Conservation (phyloP, 2,113 vertebrate species). For the Myxocyprinus asiaticus region DNA sequence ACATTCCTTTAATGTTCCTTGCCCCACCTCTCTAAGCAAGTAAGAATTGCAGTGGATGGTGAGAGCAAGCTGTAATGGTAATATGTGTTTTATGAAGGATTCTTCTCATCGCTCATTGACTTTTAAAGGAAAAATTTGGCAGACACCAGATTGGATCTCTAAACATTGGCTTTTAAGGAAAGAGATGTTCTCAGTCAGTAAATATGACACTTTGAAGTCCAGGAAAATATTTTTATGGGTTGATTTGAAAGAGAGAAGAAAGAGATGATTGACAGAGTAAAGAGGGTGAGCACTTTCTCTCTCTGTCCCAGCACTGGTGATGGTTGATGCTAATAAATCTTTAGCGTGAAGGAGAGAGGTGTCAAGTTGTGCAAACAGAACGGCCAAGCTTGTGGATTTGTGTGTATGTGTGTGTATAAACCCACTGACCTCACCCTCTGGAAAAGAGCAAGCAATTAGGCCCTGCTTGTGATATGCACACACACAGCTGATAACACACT, state of each 20-base stretch:
- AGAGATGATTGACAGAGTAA: slow-evolving; percentile 5
- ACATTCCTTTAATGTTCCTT: background rate
- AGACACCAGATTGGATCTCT: slow-evolving; percentile 25
- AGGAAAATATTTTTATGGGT: slow-evolving; percentile 12
- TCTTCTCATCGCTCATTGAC: slow-evolving; percentile 33
- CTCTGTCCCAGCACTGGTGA: background rate
- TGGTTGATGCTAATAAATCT: slow-evolving; percentile 60
- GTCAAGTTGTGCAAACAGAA: slow-evolving; percentile 67
- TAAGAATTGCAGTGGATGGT: background rate
- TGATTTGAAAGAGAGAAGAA: slow-evolving; percentile 35
- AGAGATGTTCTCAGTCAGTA: slow-evolving; percentile 35
- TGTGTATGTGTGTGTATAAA: slow-evolving; percentile 68
- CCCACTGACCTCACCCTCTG: slow-evolving; percentile 61
- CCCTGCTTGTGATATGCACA: slow-evolving; percentile 50
- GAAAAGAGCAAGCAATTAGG: slow-evolving; percentile 74
- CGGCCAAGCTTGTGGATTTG: slow-evolving; percentile 42
- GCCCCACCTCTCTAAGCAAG: background rate
- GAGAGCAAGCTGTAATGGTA: slow-evolving; percentile 1
- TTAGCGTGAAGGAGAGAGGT: slow-evolving; percentile 52
- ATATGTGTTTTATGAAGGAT: slow-evolving; percentile 22
- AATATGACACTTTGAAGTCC: slow-evolving; percentile 31
- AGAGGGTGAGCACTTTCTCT: background rate
- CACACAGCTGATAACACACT: background rate
- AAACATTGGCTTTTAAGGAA: slow-evolving; percentile 44
- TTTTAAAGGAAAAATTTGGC: slow-evolving; percentile 38